Percentiles rank a stretch among this genome's conserved stretches.
Conservation (phyloP, 2,888 invertebrate species). For the Parascotia fuliginaria region DNA sequence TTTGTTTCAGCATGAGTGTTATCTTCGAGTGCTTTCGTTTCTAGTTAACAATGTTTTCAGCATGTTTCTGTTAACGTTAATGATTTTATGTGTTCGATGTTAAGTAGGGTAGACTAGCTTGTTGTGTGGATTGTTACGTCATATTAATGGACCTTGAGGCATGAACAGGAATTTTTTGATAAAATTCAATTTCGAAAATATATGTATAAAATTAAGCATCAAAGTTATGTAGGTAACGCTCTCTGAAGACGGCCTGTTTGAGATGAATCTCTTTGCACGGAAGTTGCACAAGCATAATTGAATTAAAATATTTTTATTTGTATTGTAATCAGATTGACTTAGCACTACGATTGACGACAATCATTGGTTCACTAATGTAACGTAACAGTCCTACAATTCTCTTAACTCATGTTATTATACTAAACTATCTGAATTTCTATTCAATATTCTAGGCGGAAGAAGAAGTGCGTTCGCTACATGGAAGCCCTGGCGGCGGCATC, state of each 20-base stretch:
- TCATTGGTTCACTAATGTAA: not conserved
- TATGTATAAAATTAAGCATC: too few relatives aligned
- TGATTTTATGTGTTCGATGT: constrained; percentile 48
- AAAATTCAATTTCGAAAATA: too few relatives aligned
- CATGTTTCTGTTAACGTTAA: constrained; percentile 41
- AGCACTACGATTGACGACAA: too few relatives aligned
- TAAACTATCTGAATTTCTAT: constrained; percentile 2
- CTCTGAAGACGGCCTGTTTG: too few relatives aligned
- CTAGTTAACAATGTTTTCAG: constrained; percentile 32
- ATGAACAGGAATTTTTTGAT: too few relatives aligned
- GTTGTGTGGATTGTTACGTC: constrained; percentile 24
- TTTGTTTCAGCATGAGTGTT: constrained; percentile 42
- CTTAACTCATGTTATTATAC: constrained; percentile 20
- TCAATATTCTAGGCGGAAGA: constrained; percentile 93
- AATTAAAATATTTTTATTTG: too few relatives aligned
- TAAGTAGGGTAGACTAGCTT: constrained; percentile 44
- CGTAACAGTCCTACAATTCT: constrained; percentile 2
- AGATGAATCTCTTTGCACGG: too few relatives aligned
- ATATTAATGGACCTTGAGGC: not conserved
- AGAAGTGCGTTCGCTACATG: constrained; percentile 98
- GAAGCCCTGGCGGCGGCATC: constrained; percentile 90
- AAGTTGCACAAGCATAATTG: too few relatives aligned
- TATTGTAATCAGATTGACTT: too few relatives aligned
- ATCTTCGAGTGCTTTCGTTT: constrained; percentile 33
- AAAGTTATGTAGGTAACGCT: too few relatives aligned